Evolutionary conservation across 2,888 invertebrate species (phyloP), one percentile per base, ranked within the genome.

Genomic region (Cenopis cana): DNA sequence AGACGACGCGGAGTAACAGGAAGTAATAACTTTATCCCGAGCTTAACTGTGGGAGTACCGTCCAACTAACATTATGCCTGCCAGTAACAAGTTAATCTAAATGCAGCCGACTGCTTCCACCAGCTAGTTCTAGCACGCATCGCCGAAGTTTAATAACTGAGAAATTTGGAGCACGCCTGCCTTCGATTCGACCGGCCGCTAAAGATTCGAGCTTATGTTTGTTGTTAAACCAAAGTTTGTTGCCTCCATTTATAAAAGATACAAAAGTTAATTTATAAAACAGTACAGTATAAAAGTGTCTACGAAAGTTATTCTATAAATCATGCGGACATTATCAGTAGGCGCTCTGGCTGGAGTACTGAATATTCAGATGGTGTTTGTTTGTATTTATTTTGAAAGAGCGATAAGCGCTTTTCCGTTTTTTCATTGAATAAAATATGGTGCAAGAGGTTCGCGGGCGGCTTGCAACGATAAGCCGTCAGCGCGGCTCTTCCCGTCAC

Each of bases 81-180:
- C 89, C 85, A 89, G 90, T 92, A 91, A 92, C 93, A 93, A 93
- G 90, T 92, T 92, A 91, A 93, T 93, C 90, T 92, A 91, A 93
- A 93, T 92, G 89, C 90, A 89, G 83, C 89, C 85, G 86, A 86
- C 89, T 91, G 87, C 88, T 85, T 85, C 85, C 77, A 83, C 85
- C 76, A 85, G 86, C 82, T 87, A 85, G 87, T 84, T 85, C 84
- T 81, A 80, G 82, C 86, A 91, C 89, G 92, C 93, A 93, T 89
- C 87, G 85, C 77, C 82, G 75, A 90, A 91, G 84, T 92, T 93
- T 90, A 85, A 87, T 89, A 90, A 90, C 88, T 84, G 82, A 83
- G 85, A 88, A 89, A 89, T 90, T 91, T 82, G 81, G 82, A 82
- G 82, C 84, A 81, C 80, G 82, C 81, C 85, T 87, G 86, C 84